Conservation (phyloP, 2,888 invertebrate species). For the Labia minor region DNA sequence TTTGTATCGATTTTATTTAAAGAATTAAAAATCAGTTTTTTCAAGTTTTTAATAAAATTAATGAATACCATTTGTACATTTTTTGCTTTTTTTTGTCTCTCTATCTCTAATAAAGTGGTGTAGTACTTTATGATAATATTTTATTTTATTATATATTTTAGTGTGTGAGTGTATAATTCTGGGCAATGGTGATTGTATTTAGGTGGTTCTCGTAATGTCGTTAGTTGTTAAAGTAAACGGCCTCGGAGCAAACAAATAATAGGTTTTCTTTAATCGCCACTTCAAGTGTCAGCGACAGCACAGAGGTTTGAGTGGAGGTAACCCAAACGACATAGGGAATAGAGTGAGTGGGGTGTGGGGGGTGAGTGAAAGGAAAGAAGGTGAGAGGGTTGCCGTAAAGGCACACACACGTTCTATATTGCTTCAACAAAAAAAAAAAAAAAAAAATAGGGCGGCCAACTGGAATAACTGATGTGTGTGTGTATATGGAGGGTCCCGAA, state of each 20-base stretch:
- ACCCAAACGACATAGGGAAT: background rate
- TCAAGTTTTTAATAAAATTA: no score
- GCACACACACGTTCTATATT: background rate
- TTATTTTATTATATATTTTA: no score
- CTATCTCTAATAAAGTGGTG: no score
- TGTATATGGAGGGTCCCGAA: no score
- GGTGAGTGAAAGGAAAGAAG: no score
- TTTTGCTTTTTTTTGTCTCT: no score
- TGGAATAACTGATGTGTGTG: background rate
- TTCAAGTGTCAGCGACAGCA: background rate
- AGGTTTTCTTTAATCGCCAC: slow-evolving; percentile 3
- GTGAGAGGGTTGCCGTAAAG: background rate
- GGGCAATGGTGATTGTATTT: no score
- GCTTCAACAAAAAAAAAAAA: background rate
- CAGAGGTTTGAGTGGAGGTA: background rate
- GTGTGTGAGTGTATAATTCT: background rate
- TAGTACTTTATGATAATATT: no score
- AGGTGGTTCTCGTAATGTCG: no score
- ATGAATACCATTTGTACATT: no score
- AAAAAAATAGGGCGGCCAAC: background rate
- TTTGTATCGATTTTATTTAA: no score
- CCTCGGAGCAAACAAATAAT: background rate
- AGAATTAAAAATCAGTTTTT: no score
- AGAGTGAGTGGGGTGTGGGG: background rate
- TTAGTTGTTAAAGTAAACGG: background rate